phyloP scores from a whole-genome alignment of 1,140 invertebrate species.

The Diprion similis region DNA sequence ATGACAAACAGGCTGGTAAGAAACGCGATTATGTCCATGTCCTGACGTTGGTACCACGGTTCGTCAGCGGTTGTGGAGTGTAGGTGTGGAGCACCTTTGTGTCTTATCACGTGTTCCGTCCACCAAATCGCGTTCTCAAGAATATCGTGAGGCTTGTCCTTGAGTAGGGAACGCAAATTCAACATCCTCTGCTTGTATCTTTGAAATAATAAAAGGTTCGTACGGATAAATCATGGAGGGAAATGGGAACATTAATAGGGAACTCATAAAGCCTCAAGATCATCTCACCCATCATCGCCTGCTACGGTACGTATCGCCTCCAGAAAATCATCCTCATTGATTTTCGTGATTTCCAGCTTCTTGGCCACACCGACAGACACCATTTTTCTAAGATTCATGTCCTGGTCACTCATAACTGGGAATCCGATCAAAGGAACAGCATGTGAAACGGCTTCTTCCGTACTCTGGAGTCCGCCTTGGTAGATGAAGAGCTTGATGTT shows the following conservation, averaged over 20 bases:
- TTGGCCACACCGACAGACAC: slow-evolving; percentile 33
- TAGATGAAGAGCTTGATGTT: slow-evolving; percentile 67
- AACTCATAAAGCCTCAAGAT: too few relatives aligned
- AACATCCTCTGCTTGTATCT: slow-evolving; percentile 39
- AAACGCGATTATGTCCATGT: slow-evolving; percentile 43
- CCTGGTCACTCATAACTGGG: slow-evolving; percentile 35
- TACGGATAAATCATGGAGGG: neutral
- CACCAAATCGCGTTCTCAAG: slow-evolving; percentile 47
- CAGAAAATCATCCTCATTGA: slow-evolving; percentile 28
- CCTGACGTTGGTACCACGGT: slow-evolving; percentile 45
- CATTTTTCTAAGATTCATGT: slow-evolving; percentile 36
- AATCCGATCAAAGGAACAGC: slow-evolving; percentile 65
- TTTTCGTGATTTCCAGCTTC: slow-evolving; percentile 22
- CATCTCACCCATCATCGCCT: slow-evolving; percentile 29
- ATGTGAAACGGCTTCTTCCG: slow-evolving; percentile 64
- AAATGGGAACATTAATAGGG: too few relatives aligned
- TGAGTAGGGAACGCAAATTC: slow-evolving; percentile 32
- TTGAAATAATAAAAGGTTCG: slow-evolving; percentile 16
- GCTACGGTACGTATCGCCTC: slow-evolving; percentile 34
- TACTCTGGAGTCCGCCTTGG: slow-evolving; percentile 69
- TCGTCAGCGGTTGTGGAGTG: slow-evolving; percentile 39
- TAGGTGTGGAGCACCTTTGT: slow-evolving; percentile 50
- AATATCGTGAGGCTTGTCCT: slow-evolving; percentile 40
- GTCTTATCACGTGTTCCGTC: slow-evolving; percentile 52
- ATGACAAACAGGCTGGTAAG: slow-evolving; percentile 21